Evolutionary conservation across 2,888 invertebrate genomes (phyloP).

Genomic region (Microctonus brassicae): DNA sequence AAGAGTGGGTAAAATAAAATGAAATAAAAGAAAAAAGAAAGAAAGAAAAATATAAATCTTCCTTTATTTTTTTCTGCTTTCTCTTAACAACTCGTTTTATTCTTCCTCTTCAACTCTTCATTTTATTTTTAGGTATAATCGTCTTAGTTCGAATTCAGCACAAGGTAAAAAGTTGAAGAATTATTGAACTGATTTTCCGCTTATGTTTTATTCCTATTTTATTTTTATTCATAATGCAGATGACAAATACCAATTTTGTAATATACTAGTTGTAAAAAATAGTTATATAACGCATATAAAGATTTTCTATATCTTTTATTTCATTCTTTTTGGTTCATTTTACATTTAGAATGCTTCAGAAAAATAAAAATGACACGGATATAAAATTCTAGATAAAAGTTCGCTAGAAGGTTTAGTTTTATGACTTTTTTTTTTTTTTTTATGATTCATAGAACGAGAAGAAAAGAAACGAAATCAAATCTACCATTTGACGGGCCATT

Average conservation of each 20-base stretch:
- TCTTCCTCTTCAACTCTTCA: not conserved
- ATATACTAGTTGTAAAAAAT: not conserved
- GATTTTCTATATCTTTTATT: not conserved
- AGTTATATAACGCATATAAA: not conserved
- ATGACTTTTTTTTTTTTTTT: constrained; percentile 18
- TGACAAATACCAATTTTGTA: not conserved
- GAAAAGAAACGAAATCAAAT: not conserved
- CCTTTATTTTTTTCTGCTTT: constrained; percentile 10
- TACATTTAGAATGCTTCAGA: not conserved
- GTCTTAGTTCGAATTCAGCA: constrained; percentile 54
- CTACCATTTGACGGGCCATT: not conserved
- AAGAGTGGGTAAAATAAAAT: constrained; percentile 10
- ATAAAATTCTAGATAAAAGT: not conserved
- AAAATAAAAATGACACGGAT: not conserved
- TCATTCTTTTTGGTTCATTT: constrained; percentile 13
- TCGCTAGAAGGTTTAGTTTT: not conserved
- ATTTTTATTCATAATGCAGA: not conserved
- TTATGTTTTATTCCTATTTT: not conserved
- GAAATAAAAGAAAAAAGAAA: not conserved
- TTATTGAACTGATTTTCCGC: constrained; percentile 42
- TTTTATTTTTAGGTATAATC: constrained; percentile 57
- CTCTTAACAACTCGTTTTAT: not conserved
- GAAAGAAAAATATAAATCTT: not conserved
- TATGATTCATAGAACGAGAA: constrained; percentile 4
- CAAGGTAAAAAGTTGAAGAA: constrained; percentile 28